These are phyloP conservation scores for Silvanus unidentatus DNA, from an alignment of 2,888 invertebrate species.

Conservation along the genomic window DNA sequence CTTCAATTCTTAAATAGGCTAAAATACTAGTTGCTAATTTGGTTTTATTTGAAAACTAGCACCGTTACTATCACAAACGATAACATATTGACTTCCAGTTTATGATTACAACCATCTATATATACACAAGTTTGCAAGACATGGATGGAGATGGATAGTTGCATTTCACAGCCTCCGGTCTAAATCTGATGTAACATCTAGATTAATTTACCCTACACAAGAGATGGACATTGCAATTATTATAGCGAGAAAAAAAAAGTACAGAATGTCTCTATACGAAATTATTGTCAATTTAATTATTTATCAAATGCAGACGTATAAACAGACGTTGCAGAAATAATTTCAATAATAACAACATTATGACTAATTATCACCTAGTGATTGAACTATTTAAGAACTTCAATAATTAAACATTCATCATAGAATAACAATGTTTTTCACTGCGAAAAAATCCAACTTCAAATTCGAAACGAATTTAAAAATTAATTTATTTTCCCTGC, in stretches of 20 bases:
- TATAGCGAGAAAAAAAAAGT: not conserved
- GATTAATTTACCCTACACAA: slow-evolving; percentile 24
- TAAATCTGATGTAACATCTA: slow-evolving; percentile 32
- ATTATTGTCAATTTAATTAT: not conserved
- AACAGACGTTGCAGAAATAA: too few species aligned
- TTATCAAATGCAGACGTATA: not conserved
- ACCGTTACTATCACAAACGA: slow-evolving; percentile 25
- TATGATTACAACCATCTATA: not conserved
- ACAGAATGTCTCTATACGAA: not conserved
- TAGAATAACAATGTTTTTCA: too few species aligned
- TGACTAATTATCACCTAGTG: too few species aligned
- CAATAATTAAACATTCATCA: too few species aligned
- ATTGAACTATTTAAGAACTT: too few species aligned
- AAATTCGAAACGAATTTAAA: too few species aligned
- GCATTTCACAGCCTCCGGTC: slow-evolving; percentile 29
- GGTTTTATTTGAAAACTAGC: too few species aligned
- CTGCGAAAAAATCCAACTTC: too few species aligned
- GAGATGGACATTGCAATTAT: not conserved
- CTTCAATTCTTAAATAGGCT: too few species aligned
- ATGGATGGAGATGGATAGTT: slow-evolving; percentile 9
- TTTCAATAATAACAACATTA: too few species aligned
- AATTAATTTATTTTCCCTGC: too few species aligned
- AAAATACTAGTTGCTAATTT: too few species aligned
- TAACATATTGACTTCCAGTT: slow-evolving; percentile 27
- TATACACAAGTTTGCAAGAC: not conserved